phyloP scores from a whole-genome alignment of 2,113 vertebrate genomes.

The Orthochromis indermauri region DNA sequence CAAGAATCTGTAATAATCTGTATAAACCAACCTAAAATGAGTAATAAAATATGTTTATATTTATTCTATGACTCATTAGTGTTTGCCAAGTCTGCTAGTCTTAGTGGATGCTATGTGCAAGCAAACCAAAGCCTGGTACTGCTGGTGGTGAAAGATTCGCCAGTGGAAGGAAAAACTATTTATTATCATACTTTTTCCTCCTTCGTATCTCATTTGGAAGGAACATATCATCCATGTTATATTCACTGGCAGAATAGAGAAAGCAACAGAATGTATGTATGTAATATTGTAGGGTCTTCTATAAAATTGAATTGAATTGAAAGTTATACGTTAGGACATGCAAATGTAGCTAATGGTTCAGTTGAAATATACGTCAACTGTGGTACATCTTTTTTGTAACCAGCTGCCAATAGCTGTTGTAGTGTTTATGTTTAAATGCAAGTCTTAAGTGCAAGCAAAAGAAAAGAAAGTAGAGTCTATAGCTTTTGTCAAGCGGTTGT shows the following conservation, averaged over 20 bases:
- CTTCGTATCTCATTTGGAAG: background rate
- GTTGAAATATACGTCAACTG: background rate
- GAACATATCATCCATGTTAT: slow-evolving; percentile 6
- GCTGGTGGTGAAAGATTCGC: background rate
- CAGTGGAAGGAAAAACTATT: background rate
- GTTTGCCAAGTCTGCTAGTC: background rate
- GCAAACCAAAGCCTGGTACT: background rate
- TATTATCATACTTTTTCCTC: background rate
- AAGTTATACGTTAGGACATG: background rate
- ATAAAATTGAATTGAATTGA: background rate
- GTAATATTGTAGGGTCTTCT: background rate
- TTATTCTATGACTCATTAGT: background rate
- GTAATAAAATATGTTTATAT: background rate
- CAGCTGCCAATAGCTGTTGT: background rate
- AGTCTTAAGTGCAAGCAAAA: background rate
- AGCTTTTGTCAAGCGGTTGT: background rate
- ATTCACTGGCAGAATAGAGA: slow-evolving; percentile 63
- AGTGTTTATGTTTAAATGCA: background rate
- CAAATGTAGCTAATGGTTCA: background rate
- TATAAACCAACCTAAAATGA: background rate
- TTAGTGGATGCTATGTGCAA: background rate
- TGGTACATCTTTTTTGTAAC: background rate
- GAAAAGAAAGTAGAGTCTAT: background rate
- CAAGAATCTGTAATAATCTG: background rate
- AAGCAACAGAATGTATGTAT: background rate